Evolutionary conservation across 2,113 vertebrate genomes (phyloP).

Genomic region (Nannobrachium achirus): DNA sequence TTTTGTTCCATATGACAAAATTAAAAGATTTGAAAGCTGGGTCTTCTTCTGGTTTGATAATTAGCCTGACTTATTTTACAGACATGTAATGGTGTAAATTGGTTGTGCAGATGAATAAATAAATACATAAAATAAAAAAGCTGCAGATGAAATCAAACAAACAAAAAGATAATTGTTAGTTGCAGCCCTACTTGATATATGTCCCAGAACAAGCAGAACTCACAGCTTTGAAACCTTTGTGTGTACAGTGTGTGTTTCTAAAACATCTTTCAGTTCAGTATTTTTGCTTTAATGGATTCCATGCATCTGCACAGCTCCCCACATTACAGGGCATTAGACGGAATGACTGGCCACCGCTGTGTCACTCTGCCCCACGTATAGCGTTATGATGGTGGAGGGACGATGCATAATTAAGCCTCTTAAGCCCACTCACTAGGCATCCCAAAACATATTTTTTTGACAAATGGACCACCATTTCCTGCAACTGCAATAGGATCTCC

Average conservation of each 20-base stretch:
- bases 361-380: slow-evolving; percentile 71
- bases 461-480: slow-evolving; percentile 61
- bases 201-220: slow-evolving; percentile 20
- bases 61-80: too few relatives aligned
- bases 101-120: too few relatives aligned
- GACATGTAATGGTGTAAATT: too few relatives aligned
- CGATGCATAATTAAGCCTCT: slow-evolving; percentile 68
- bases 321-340: slow-evolving; percentile 75
- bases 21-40: too few relatives aligned
- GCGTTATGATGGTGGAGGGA: slow-evolving; percentile 68
- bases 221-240: slow-evolving; percentile 30
- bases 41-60: too few relatives aligned
- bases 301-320: slow-evolving; percentile 70
- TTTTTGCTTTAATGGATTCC: slow-evolving; percentile 71
- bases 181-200: background rate
- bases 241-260: slow-evolving; percentile 35
- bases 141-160: too few relatives aligned
- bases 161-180: slow-evolving; percentile 6
- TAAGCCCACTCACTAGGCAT: slow-evolving; percentile 61
- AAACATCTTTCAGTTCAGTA: slow-evolving; percentile 39
- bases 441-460: slow-evolving; percentile 71
- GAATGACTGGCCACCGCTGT: slow-evolving; percentile 75
- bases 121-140: background rate
- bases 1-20: too few relatives aligned
- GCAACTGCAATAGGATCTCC: background rate